These are phyloP conservation scores for Megalops cyprinoides DNA, from an alignment of 2,797 vertebrate genomes.

Conservation along the genomic window DNA sequence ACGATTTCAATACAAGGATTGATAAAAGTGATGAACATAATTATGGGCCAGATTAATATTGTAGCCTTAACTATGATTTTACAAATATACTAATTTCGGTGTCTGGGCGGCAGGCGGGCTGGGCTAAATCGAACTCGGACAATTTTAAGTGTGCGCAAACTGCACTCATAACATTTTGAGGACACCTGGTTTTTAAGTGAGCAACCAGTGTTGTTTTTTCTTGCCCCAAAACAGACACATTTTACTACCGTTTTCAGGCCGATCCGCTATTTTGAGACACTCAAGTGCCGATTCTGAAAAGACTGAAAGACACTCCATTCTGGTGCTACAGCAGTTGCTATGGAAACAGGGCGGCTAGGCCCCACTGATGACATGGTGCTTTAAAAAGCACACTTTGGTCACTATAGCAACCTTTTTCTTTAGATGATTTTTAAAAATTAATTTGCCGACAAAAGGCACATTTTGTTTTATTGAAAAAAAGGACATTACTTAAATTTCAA, in stretches of 20 bases:
- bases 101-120: not conserved
- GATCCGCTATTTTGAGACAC: constrained; percentile 46
- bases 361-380: constrained; percentile 43
- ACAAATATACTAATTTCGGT: not conserved
- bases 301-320: constrained; percentile 40
- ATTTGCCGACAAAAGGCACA: constrained; percentile 41
- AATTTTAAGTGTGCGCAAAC: no score
- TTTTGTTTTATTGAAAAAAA: constrained; percentile 41
- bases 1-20: not conserved
- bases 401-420: constrained; percentile 60
- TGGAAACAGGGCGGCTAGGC: constrained; percentile 59
- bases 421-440: constrained; percentile 49
- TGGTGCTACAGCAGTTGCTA: constrained; percentile 60
- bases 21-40: not conserved
- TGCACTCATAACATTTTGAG: not conserved
- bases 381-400: constrained; percentile 46
- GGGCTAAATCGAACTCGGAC: no score
- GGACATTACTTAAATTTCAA: not conserved
- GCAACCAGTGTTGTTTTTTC: constrained; percentile 6
- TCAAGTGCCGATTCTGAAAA: constrained; percentile 39
- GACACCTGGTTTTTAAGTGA: constrained; percentile 40
- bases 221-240: not conserved
- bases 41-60: not conserved
- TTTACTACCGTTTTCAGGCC: constrained; percentile 32
- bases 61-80: not conserved